Evolutionary conservation across 2,113 vertebrate genomes (phyloP).

Genomic region (Sterna hirundo): DNA sequence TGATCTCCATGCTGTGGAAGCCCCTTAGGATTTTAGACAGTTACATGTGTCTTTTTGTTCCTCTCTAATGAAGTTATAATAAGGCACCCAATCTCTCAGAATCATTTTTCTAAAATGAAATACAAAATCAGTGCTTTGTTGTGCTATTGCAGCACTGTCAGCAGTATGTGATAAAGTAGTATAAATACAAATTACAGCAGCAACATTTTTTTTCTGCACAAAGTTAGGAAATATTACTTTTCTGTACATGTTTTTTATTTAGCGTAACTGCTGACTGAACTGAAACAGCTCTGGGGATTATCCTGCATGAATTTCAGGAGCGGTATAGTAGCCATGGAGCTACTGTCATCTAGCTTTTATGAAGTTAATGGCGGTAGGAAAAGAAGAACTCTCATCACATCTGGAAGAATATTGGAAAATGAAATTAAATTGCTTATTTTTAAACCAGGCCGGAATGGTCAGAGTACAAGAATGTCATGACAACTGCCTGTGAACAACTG

Average conservation of each 20-base stretch:
- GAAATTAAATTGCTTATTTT: neutral
- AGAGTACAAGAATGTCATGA: neutral
- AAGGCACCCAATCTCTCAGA: neutral
- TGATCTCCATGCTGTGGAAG: neutral
- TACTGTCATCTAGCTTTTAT: neutral
- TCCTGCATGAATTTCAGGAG: neutral
- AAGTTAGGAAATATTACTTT: neutral
- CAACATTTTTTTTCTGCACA: neutral
- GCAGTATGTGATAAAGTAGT: neutral
- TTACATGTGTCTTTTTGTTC: neutral
- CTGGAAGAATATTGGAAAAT: neutral
- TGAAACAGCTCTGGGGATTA: neutral
- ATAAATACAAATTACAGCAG: constrained; percentile 17
- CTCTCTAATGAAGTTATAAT: neutral
- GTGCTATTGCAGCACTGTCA: neutral
- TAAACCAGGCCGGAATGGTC: neutral
- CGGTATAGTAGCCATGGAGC: neutral
- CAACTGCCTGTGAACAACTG: neutral
- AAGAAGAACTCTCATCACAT: neutral
- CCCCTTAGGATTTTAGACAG: neutral
- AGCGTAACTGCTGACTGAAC: neutral
- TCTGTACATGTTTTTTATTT: neutral
- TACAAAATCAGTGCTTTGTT: neutral
- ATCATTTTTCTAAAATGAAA: neutral
- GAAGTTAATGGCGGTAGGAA: neutral